Base-by-base conservation (phyloP, 1,140 invertebrate genomes). In the Gryllus bimaculatus region DNA sequence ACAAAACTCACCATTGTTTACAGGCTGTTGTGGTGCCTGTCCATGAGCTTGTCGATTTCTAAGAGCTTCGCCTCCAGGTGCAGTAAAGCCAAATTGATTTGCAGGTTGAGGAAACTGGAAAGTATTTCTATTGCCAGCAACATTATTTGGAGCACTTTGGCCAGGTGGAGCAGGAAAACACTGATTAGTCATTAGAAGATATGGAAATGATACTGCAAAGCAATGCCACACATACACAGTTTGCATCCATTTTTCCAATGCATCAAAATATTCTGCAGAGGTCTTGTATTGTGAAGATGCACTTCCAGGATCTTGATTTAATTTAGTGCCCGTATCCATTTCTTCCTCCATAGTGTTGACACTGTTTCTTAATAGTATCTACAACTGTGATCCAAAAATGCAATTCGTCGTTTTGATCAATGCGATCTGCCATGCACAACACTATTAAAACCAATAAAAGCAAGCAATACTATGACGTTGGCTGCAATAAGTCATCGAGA, bases 151-250 rank as follows among this genome's bases (percentile, higher is more conserved):
- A 7, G n/a, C 76, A 77, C 15, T 21, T 20, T 77, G 76, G 15
- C 76, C 20, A 20, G 76, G 85, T 78, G 83, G 20, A 18, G 83
- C 18, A 74, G 82, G 81, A 80, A 83, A 85, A 76, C 84, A 82
- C 73, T 77, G 76, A 54, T 77, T 54, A 48, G 76, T n/a, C 78
- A 79, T 74, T 75, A 79, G 47, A 48, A 74, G 20, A 83, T 88
- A 87, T 1, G 87, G 87, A 82, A 88, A 85, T 82, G 85, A 85
- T 15, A 86, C 84, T 26, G 86, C 84, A 75, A 88, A 84, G 79
- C 84, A 86, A 73, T 88, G 87, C 87, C 87, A 88, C 8, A 86
- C 85, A 81, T 88, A 87, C 12, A 85, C 87, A 78, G 88, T 86
- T 39, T 87, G 84, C n/a, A 88, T 81, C 88, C 88, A 89, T 83